phyloP scores from a whole-genome alignment of 2,113 vertebrate species.

The Podarcis cretensis region DNA sequence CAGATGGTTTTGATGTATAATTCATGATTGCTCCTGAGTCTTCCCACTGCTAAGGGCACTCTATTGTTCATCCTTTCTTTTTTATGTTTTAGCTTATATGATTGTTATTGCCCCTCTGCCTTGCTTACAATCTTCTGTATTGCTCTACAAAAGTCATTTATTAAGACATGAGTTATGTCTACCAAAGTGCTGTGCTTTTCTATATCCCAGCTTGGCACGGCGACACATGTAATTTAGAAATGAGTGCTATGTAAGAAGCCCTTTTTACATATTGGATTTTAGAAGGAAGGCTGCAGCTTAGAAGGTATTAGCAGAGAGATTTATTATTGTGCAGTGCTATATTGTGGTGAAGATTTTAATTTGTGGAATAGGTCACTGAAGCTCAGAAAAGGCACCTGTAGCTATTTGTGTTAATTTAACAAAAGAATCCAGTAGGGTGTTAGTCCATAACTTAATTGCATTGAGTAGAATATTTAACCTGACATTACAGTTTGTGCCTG shows the following conservation, averaged over 20 bases:
- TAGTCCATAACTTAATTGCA: background rate
- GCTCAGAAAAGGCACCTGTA: background rate
- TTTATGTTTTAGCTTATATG: constrained; percentile 49
- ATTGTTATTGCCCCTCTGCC: constrained; percentile 59
- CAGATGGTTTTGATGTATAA: constrained; percentile 55
- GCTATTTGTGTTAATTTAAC: background rate
- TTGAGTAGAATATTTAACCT: constrained; percentile 8
- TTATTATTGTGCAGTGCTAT: constrained; percentile 10
- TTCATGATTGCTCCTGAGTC: constrained; percentile 56
- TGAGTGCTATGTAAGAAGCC: constrained; percentile 19
- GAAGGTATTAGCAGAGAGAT: constrained; percentile 21
- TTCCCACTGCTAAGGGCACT: constrained; percentile 48
- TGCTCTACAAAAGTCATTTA: constrained; percentile 59
- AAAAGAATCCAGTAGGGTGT: background rate
- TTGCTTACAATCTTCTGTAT: constrained; percentile 43
- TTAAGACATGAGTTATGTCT: constrained; percentile 53
- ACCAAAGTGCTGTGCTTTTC: constrained; percentile 16
- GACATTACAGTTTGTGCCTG: background rate
- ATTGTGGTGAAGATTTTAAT: constrained; percentile 10
- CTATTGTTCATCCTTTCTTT: constrained; percentile 56
- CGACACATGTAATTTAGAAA: constrained; percentile 24
- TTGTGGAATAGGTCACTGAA: constrained; percentile 26
- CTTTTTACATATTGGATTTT: constrained; percentile 34
- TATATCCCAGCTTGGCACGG: constrained; percentile 15
- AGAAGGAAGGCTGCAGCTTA: constrained; percentile 21